These are phyloP conservation scores for Cyclophora albipunctata DNA, from an alignment of 2,888 invertebrate genomes.

Conservation along the genomic window DNA sequence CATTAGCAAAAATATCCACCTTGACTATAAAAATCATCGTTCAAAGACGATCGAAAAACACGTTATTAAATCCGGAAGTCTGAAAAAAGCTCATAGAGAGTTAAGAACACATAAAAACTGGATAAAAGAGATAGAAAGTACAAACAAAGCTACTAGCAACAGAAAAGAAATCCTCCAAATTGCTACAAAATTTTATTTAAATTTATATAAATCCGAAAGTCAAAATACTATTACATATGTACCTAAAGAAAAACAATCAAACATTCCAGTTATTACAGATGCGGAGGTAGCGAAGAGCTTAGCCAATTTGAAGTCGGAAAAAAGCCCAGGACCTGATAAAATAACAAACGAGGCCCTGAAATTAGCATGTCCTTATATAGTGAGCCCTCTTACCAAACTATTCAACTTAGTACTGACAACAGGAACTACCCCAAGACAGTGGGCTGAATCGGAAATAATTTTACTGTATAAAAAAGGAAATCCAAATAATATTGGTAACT, in stretches of 20 bases:
- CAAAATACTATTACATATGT: no score
- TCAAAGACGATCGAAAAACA: no score
- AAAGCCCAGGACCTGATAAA: conserved; percentile 17
- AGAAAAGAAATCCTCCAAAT: no score
- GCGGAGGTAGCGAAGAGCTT: conserved; percentile 13
- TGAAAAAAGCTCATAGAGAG: no score
- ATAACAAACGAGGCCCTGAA: conserved; percentile 17
- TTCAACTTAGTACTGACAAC: neutral
- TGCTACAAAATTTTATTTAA: no score
- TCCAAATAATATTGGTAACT: conserved; percentile 11
- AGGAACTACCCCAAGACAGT: conserved; percentile 2
- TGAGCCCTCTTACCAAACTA: no score
- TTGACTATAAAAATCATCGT: conserved; percentile 3
- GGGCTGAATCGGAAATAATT: conserved; percentile 9
- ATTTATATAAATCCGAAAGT: no score
- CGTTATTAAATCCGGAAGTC: no score
- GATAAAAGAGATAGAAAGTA: no score
- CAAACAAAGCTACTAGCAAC: no score
- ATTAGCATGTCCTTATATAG: conserved; percentile 7
- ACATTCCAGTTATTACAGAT: neutral
- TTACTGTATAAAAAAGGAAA: conserved; percentile 12
- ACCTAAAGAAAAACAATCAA: neutral
- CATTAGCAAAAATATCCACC: conserved; percentile 1
- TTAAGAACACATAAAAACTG: no score
- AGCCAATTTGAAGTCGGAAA: conserved; percentile 11